phyloP scores from a whole-genome alignment of 1,140 invertebrate genomes.

The Drosophila prosaltans region DNA sequence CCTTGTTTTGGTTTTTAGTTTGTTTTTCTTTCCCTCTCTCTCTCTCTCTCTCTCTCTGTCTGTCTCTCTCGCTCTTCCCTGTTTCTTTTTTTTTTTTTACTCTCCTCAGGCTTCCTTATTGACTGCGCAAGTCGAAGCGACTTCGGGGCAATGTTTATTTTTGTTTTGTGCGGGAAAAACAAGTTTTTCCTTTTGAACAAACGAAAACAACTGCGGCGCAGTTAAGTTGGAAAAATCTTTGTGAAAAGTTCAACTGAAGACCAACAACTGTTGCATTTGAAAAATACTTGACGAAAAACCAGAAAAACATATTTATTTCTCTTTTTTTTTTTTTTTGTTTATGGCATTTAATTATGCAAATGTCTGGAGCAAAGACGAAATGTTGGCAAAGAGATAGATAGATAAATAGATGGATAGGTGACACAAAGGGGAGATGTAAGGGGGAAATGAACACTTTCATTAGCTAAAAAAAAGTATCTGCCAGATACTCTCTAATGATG shows the following conservation, averaged over 20 bases:
- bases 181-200: slow-evolving; percentile 62
- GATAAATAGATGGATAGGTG: too few species aligned
- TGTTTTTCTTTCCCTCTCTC: slow-evolving; percentile 9
- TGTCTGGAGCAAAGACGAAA: slow-evolving; percentile 26
- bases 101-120: slow-evolving; percentile 63
- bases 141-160: slow-evolving; percentile 75
- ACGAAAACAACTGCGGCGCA: slow-evolving; percentile 46
- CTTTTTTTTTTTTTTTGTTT: not conserved
- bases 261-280: slow-evolving; percentile 59
- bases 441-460: too few species aligned
- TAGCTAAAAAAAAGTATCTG: slow-evolving; percentile 49
- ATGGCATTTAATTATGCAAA: slow-evolving; percentile 48
- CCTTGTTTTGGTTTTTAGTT: slow-evolving; percentile 27
- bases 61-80: too few species aligned
- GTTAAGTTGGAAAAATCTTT: slow-evolving; percentile 46
- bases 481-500: slow-evolving; percentile 41
- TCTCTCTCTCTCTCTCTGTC: too few species aligned
- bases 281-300: slow-evolving; percentile 11
- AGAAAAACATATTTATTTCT: slow-evolving; percentile 23
- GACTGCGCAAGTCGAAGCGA: slow-evolving; percentile 40
- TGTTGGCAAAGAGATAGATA: not conserved
- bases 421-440: not conserved
- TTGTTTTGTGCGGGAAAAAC: slow-evolving; percentile 80
- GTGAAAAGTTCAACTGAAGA: slow-evolving; percentile 62
- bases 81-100: not conserved